Evolutionary conservation across 53 echinoderm and acorn worm genomes (phyloP), one percentile per base, ranked within the genome.

Genomic region (Luidia sarsii): DNA sequence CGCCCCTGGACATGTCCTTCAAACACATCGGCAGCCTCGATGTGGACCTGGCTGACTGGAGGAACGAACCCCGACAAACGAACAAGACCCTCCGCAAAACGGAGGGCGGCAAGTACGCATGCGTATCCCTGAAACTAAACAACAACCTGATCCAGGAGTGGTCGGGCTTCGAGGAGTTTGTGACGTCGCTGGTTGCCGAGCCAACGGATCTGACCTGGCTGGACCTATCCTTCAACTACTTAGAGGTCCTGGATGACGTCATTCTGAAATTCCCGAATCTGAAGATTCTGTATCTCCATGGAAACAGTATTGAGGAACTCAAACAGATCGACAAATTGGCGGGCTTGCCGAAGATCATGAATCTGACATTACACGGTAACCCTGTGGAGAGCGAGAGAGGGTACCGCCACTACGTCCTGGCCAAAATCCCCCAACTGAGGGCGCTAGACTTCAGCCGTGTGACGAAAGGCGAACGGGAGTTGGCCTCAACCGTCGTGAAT

Each of bases 211-310:
- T 95, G 68, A 90, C 60, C 53, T 95, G 95, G 93, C 65, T 95
- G 1, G 95, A 95, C 67, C 46, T 95, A 1, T 90, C 90, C 15
- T 95, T 95, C 65, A 95, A 95, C 70, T 92, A 87, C 61, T 31
- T 95, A 22, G 80, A 67, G 57, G 85, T 72, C 30, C 57, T 95
- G 21, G 93, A 93, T 80, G 75, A 82, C 13, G 81, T 90, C 65
- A 63, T 95, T 23, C 66, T 93, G 32, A 67, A 90, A 39, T 95
- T 69, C 55, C 82, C 88, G 48, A 87, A 93, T 29, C 21, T 95
- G 49, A 95, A 90, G 39, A 95, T 95, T 37, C 59, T 95, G 45
- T 95, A 95, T 83, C 88, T 95, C 67, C 95, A 95, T 41, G 95
- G 95, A 21, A 95, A 95, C 88, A 88, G 79, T 31, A 84, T 95